phyloP scores from a whole-genome alignment of 2,888 invertebrate genomes.

The Dexiosoma caninum region DNA sequence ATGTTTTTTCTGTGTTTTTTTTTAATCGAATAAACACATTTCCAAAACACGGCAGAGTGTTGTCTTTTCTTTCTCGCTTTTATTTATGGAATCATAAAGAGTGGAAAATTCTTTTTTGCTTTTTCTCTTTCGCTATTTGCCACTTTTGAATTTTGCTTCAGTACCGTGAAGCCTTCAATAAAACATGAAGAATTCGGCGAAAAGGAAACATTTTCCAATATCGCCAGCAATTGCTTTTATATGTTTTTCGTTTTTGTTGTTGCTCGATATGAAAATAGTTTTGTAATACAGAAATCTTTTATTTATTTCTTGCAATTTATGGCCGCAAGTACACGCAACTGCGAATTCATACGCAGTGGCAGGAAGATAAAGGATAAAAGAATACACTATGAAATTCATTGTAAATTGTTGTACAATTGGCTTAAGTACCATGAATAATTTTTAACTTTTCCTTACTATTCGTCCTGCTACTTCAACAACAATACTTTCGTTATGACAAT shows the following conservation, averaged over 20 bases:
- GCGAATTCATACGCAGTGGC: neutral
- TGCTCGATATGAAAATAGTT: neutral
- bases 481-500: no score
- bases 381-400: neutral
- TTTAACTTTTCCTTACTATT: neutral
- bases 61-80: neutral
- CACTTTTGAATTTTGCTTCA: neutral
- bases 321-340: neutral
- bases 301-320: constrained; percentile 28
- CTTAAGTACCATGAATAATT: neutral
- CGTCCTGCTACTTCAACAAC: neutral
- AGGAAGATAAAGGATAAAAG: neutral
- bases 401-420: constrained; percentile 5
- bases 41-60: neutral
- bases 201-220: constrained; percentile 3
- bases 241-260: constrained; percentile 33
- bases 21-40: neutral
- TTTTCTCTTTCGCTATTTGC: neutral
- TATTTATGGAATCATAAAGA: constrained; percentile 26
- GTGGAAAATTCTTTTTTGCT: neutral
- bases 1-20: neutral
- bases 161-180: neutral
- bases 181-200: neutral
- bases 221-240: constrained; percentile 35
- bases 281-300: neutral